These are phyloP conservation scores for Corythornis madagascariensis DNA, from an alignment of 2,113 vertebrate species.

Conservation along the genomic window DNA sequence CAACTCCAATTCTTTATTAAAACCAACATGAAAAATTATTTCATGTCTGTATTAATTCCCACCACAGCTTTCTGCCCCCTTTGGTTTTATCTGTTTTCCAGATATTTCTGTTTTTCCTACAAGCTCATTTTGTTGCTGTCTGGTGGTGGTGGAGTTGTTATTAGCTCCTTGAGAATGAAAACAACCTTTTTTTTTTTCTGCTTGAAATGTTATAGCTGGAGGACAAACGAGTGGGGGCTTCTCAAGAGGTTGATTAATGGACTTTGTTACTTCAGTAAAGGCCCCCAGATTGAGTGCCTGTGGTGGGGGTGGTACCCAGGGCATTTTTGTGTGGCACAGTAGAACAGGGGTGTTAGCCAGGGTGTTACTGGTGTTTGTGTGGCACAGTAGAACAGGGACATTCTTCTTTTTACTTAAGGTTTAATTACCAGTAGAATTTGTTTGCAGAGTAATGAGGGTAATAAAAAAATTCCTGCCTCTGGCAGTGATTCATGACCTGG, in stretches of 20 bases:
- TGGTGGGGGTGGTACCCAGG: not conserved
- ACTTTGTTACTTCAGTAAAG: not conserved
- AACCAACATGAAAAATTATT: not conserved
- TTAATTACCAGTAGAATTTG: not conserved
- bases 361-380: not conserved
- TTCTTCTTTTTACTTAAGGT: not conserved
- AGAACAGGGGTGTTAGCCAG: not conserved
- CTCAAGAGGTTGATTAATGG: not conserved
- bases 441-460: conserved; percentile 8
- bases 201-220: not conserved
- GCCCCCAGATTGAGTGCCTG: not conserved
- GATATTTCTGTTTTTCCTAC: not conserved
- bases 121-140: not conserved
- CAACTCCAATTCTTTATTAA: not conserved
- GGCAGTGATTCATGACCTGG: not conserved
- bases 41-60: not conserved
- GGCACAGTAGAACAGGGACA: not conserved
- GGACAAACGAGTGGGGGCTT: not conserved
- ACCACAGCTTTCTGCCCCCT: not conserved
- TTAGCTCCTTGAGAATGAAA: not conserved
- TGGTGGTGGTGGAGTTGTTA: not conserved
- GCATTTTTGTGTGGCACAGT: not conserved
- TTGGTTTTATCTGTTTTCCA: not conserved
- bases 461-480: conserved; percentile 3
- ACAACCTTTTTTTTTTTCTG: not conserved